A percentile compares a stretch with the other conserved stretches of the same genome.
phyloP scores from a whole-genome alignment of 2,888 invertebrate species.

The Listrodromus nycthemerus region DNA sequence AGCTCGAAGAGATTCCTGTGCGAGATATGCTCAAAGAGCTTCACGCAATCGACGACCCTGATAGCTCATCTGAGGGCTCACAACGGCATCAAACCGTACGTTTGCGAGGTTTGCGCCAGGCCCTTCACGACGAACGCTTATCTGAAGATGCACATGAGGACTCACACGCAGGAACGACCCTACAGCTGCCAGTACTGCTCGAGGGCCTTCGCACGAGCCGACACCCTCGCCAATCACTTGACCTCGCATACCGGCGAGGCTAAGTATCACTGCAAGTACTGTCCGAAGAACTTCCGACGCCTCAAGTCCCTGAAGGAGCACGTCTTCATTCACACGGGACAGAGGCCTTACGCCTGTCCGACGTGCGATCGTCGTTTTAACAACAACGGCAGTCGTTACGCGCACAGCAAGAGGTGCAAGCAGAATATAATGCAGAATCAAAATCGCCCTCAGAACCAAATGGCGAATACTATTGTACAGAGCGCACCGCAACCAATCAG shows the following conservation, averaged over 20 bases:
- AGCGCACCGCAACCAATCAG: slow-evolving; percentile 50
- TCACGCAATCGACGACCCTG: slow-evolving; percentile 82
- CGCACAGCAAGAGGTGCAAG: slow-evolving; percentile 83
- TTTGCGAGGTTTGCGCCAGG: slow-evolving; percentile 82
- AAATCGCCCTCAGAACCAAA: slow-evolving; percentile 16
- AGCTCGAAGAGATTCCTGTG: slow-evolving; percentile 81
- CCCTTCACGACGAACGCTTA: slow-evolving; percentile 83
- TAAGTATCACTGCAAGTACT: slow-evolving; percentile 83
- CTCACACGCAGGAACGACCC: slow-evolving; percentile 82
- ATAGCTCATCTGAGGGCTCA: slow-evolving; percentile 82
- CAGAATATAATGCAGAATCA: slow-evolving; percentile 79
- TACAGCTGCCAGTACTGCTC: slow-evolving; percentile 83
- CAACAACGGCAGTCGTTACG: slow-evolving; percentile 83
- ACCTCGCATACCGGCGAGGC: slow-evolving; percentile 83
- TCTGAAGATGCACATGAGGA: slow-evolving; percentile 83
- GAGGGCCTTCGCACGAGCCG: slow-evolving; percentile 82
- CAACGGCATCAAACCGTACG: slow-evolving; percentile 83
- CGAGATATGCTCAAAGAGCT: slow-evolving; percentile 83
- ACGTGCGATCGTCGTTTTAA: slow-evolving; percentile 83
- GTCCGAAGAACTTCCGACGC: slow-evolving; percentile 82
- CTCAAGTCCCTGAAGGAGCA: slow-evolving; percentile 82
- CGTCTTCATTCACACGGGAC: slow-evolving; percentile 83
- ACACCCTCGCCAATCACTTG: slow-evolving; percentile 82
- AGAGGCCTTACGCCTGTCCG: slow-evolving; percentile 83
- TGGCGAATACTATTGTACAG: slow-evolving; percentile 27